Evolutionary conservation across 2,113 vertebrate genomes (phyloP).

Genomic region (Sphaerodactylus townsendi): DNA sequence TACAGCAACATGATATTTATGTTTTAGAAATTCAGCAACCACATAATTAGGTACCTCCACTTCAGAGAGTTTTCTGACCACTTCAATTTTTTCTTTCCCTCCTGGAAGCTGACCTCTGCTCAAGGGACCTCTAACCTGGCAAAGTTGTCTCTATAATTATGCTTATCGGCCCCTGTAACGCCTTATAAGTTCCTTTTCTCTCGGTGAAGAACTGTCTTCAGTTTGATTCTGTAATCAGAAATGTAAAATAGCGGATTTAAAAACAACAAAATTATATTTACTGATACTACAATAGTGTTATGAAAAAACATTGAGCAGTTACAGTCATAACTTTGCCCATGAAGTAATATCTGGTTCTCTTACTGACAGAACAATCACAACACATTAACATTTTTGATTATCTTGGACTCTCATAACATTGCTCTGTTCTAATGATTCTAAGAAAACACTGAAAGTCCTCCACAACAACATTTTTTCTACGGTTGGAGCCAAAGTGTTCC

Average conservation of each 20-base stretch:
- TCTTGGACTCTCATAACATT: no score
- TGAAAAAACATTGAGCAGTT: not conserved
- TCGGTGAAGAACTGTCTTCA: constrained; percentile 95
- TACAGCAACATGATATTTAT: not conserved
- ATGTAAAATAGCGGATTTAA: constrained; percentile 29
- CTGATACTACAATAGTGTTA: not conserved
- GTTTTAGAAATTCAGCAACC: not conserved
- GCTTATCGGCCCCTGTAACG: constrained; percentile 98
- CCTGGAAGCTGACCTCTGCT: constrained; percentile 96
- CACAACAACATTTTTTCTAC: no score
- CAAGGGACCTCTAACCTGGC: constrained; percentile 98
- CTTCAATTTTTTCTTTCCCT: constrained; percentile 99
- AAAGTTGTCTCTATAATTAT: constrained; percentile 98
- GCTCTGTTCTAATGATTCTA: no score
- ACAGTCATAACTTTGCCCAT: no score
- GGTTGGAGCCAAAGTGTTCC: no score
- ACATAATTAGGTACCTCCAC: constrained; percentile 85
- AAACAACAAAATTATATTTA: not conserved
- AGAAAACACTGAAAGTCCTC: no score
- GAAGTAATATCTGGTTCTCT: no score
- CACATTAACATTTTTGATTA: no score
- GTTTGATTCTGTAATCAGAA: constrained; percentile 87
- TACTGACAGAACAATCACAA: no score
- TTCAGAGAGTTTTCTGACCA: constrained; percentile 96
- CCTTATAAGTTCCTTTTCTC: constrained; percentile 93